phyloP scores from a whole-genome alignment of 2,888 invertebrate species.

The Diaprepes abbreviatus region DNA sequence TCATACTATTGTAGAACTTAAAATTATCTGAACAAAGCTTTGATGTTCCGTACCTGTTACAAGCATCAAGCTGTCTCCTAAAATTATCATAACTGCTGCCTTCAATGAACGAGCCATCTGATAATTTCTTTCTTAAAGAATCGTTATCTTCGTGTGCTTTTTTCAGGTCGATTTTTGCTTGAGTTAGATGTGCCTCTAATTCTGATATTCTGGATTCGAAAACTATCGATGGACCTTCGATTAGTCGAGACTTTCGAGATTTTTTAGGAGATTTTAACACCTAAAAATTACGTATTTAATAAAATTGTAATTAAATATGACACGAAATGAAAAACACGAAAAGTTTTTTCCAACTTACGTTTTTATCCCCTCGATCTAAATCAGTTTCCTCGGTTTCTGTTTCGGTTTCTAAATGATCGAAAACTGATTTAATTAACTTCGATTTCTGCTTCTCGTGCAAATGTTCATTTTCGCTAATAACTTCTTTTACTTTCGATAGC shows the following conservation, averaged over 20 bases:
- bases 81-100: constrained; percentile 74
- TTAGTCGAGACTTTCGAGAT: constrained; percentile 57
- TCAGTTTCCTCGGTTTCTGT: constrained; percentile 64
- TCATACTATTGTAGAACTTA: too few species aligned
- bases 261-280: constrained; percentile 57
- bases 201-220: constrained; percentile 89
- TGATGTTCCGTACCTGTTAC: constrained; percentile 72
- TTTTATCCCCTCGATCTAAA: constrained; percentile 52
- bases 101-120: constrained; percentile 67
- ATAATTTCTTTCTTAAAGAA: constrained; percentile 66
- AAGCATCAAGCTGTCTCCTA: constrained; percentile 78
- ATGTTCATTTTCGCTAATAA: constrained; percentile 86
- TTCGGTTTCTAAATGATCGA: constrained; percentile 74
- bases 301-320: too few species aligned
- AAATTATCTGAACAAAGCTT: too few species aligned
- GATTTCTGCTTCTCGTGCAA: constrained; percentile 84
- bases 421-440: constrained; percentile 75
- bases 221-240: constrained; percentile 85
- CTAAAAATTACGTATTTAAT: too few species aligned
- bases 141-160: constrained; percentile 79
- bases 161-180: constrained; percentile 81
- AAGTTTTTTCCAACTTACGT: constrained; percentile 46
- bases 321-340: too few species aligned
- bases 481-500: constrained; percentile 86
- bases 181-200: constrained; percentile 85